Evolutionary conservation across 1,140 invertebrate species (phyloP).

Genomic region (Andrena cerasifolii): DNA sequence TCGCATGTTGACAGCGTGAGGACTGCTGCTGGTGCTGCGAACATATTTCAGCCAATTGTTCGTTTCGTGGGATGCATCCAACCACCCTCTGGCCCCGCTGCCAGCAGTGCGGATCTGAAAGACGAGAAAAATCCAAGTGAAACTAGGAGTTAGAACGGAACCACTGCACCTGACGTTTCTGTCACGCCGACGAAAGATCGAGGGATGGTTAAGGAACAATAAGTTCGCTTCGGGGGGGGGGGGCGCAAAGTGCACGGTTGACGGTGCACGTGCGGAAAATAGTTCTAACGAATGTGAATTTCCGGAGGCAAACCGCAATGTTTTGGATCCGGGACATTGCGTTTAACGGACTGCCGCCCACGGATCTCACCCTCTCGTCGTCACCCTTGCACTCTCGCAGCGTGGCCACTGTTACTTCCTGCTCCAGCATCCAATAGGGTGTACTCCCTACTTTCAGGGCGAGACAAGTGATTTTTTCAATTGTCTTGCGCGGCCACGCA

Average conservation of each 20-base stretch:
- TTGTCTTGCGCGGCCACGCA: conserved; percentile 74
- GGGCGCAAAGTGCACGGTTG: neutral
- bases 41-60: conserved; percentile 92
- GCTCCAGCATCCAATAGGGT: conserved; percentile 54
- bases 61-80: conserved; percentile 89
- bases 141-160: too few relatives aligned
- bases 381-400: conserved; percentile 53
- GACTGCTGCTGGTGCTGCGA: conserved; percentile 85
- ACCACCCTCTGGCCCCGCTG: conserved; percentile 88
- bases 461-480: conserved; percentile 82
- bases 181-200: neutral
- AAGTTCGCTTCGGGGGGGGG: neutral
- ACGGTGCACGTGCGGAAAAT: conserved; percentile 50
- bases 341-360: conserved; percentile 76
- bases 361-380: conserved; percentile 61
- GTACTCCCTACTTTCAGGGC: conserved; percentile 71
- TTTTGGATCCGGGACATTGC: conserved; percentile 74
- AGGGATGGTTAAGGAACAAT: neutral
- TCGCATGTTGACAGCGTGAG: conserved; percentile 87
- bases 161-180: neutral
- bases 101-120: conserved; percentile 88
- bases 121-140: neutral
- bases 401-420: conserved; percentile 22
- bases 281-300: conserved; percentile 22
- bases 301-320: conserved; percentile 49